phyloP scores from a whole-genome alignment of 2,113 vertebrate species.

The Argyrosomus japonicus region DNA sequence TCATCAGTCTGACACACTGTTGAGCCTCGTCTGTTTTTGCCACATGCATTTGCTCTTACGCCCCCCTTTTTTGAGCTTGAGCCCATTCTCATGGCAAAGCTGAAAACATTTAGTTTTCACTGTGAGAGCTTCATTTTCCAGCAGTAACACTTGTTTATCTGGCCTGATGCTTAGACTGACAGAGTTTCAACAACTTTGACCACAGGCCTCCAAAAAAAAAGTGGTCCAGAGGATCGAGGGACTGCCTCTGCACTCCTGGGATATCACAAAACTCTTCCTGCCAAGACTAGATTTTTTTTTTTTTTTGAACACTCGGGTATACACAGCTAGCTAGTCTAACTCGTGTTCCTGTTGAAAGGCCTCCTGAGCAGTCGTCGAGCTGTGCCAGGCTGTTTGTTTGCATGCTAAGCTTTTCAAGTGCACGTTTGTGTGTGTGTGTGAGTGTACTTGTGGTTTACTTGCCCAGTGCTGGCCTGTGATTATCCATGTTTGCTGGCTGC shows the following conservation, averaged over 20 bases:
- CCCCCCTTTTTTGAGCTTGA: background rate
- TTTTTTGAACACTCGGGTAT: constrained; percentile 7
- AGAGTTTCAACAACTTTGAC: constrained; percentile 19
- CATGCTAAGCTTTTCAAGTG: constrained; percentile 44
- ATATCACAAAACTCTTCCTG: constrained; percentile 28
- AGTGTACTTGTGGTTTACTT: constrained; percentile 54
- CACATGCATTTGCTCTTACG: background rate
- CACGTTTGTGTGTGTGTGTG: constrained; percentile 45
- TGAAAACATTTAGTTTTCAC: background rate
- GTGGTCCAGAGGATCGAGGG: background rate
- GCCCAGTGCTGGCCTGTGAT: constrained; percentile 65
- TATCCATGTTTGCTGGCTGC: constrained; percentile 57
- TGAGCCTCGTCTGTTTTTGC: background rate
- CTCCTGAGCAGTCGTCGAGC: constrained; percentile 31
- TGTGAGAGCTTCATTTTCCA: background rate
- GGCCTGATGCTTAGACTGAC: background rate
- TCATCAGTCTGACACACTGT: background rate
- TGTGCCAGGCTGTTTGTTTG: constrained; percentile 61
- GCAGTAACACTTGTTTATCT: constrained; percentile 25
- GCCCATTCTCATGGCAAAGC: background rate
- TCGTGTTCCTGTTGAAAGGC: constrained; percentile 37
- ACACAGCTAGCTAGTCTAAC: constrained; percentile 26
- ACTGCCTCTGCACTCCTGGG: background rate
- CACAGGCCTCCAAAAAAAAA: constrained; percentile 19
- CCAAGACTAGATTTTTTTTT: constrained; percentile 25